Percentiles rank a stretch among this genome's conserved stretches.
These are phyloP conservation scores for Brachionus angularis DNA, from an alignment of 1,140 invertebrate species.

Conservation along the genomic window DNA sequence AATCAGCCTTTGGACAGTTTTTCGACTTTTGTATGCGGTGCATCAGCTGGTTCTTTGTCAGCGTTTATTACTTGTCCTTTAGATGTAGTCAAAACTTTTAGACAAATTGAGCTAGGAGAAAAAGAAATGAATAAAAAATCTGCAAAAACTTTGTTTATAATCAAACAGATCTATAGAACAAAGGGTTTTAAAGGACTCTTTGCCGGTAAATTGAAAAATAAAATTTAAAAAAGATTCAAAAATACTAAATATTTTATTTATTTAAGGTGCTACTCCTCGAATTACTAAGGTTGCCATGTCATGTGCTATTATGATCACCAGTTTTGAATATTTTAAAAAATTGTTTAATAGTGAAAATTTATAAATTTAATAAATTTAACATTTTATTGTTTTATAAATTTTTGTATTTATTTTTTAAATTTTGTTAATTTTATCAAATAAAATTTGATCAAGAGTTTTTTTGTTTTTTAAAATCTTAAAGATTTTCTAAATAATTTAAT, in stretches of 20 bases:
- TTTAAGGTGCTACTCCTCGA: slow-evolving; percentile 38
- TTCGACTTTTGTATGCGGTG: slow-evolving; percentile 29
- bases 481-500: no score
- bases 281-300: slow-evolving; percentile 42
- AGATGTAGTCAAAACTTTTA: slow-evolving; percentile 43
- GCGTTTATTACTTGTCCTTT: slow-evolving; percentile 31
- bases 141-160: neutral
- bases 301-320: slow-evolving; percentile 44
- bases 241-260: neutral
- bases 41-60: slow-evolving; percentile 3
- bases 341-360: neutral
- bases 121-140: slow-evolving; percentile 15
- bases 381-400: neutral
- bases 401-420: slow-evolving; percentile 2
- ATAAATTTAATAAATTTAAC: neutral
- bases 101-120: slow-evolving; percentile 40
- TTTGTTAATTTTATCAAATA: no score
- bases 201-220: no score
- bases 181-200: slow-evolving; percentile 32
- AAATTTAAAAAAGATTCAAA: neutral
- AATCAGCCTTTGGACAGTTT: neutral
- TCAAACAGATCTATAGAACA: neutral
- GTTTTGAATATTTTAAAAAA: slow-evolving; percentile 43
- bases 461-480: no score
- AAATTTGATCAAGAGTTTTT: no score